Percentiles rank a stretch among this genome's conserved stretches.
Evolutionary conservation across 2,888 invertebrate species (phyloP).

Genomic region (Hylaea fasciaria): DNA sequence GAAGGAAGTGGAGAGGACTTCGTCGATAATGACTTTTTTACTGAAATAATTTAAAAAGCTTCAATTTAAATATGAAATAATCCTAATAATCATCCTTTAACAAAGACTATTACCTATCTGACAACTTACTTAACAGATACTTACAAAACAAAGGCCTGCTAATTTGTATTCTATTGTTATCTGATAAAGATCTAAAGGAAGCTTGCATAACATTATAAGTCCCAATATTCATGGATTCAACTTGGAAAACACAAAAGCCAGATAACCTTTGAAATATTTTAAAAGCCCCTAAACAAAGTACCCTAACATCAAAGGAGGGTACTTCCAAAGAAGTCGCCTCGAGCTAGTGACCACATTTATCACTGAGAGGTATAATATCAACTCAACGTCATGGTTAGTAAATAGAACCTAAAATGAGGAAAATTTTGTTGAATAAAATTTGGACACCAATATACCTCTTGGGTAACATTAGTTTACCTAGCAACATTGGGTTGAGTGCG

Average conservation of each 20-base stretch:
- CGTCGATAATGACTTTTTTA: conserved; percentile 35
- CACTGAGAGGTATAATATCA: conserved; percentile 24
- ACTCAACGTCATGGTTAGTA: conserved; percentile 30
- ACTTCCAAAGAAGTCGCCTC: conserved; percentile 33
- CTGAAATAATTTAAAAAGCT: background rate
- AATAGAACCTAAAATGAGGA: conserved; percentile 18
- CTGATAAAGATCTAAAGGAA: conserved; percentile 19
- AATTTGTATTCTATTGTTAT: conserved; percentile 24
- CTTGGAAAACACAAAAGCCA: conserved; percentile 23
- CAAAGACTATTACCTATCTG: background rate
- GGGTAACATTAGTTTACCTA: too few relatives aligned
- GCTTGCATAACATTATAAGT: conserved; percentile 26
- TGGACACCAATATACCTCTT: background rate
- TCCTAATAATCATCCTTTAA: too few relatives aligned
- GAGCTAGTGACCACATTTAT: conserved; percentile 34
- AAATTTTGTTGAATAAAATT: background rate
- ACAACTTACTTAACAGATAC: background rate
- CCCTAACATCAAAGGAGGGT: conserved; percentile 28
- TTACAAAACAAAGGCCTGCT: background rate
- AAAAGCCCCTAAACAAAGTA: conserved; percentile 33
- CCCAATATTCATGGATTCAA: conserved; percentile 19
- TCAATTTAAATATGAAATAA: too few relatives aligned
- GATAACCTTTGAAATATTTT: conserved; percentile 32
- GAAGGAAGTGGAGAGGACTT: conserved; percentile 32
- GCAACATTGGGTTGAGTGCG: too few relatives aligned